phyloP scores from a whole-genome alignment of 2,113 vertebrate species.

The Melierax canorus region DNA sequence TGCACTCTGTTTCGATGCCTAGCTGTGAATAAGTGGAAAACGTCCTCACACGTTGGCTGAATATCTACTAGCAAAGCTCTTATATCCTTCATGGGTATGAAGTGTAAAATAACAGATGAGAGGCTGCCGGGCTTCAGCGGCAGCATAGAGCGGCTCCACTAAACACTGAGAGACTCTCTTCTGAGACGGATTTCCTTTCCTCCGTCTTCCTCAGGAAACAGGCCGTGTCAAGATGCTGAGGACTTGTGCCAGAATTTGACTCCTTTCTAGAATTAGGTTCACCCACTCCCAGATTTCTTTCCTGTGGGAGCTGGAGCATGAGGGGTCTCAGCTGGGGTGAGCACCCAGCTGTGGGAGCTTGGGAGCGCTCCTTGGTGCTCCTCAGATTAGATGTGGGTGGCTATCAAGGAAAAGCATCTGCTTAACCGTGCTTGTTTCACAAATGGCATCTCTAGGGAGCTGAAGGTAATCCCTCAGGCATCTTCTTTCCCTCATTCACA shows the following conservation, averaged over 20 bases:
- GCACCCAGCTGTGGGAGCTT: neutral
- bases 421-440: neutral
- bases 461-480: neutral
- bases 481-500: neutral
- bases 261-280: neutral
- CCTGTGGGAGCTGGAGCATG: neutral
- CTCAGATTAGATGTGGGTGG: neutral
- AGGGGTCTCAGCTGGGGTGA: rapidly evolving
- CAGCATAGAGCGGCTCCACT: rapidly evolving
- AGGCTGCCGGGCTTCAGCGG: rapidly evolving
- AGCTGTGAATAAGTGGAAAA: neutral
- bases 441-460: neutral
- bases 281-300: neutral
- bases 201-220: neutral
- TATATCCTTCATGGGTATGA: neutral
- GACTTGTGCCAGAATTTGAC: neutral
- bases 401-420: neutral
- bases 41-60: rapidly evolving
- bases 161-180: neutral
- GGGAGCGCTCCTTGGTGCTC: neutral
- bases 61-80: neutral
- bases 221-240: neutral
- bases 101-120: neutral
- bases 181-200: neutral
- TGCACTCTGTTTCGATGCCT: neutral